Evolutionary conservation across 2,888 invertebrate genomes (phyloP).

Genomic region (Amiota mariae): DNA sequence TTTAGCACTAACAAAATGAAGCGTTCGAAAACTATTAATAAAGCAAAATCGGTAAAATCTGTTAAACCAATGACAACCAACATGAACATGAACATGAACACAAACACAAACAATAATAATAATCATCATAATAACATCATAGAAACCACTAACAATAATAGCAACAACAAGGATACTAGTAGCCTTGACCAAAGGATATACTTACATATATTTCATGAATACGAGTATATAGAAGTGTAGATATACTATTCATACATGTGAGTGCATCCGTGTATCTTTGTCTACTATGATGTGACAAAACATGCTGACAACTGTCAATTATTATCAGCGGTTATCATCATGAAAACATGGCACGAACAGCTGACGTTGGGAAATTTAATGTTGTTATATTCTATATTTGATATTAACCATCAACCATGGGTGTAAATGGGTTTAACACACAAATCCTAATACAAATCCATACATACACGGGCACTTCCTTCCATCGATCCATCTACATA

Average conservation of each 20-base stretch:
- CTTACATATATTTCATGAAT: neutral
- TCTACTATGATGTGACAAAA: conserved; percentile 30
- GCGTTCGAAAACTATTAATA: too few relatives aligned
- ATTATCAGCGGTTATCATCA: conserved; percentile 47
- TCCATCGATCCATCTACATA: too few relatives aligned
- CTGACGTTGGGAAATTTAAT: conserved; percentile 46
- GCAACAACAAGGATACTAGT: neutral
- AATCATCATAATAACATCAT: neutral
- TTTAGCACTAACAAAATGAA: too few relatives aligned
- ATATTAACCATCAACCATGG: too few relatives aligned
- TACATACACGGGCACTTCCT: too few relatives aligned
- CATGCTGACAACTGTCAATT: conserved; percentile 51
- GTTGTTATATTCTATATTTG: too few relatives aligned
- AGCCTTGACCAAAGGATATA: conserved; percentile 15
- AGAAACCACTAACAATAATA: neutral
- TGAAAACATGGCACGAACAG: conserved; percentile 46
- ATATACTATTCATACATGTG: neutral
- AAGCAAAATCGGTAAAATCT: too few relatives aligned
- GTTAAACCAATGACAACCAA: neutral
- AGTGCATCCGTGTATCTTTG: neutral
- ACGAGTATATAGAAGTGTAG: neutral
- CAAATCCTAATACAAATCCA: too few relatives aligned
- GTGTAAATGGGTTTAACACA: too few relatives aligned
- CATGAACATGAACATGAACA: neutral
- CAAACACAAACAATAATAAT: neutral